phyloP scores from a whole-genome alignment of 2,888 invertebrate species.

The Synanthedon andrenaeformis region DNA sequence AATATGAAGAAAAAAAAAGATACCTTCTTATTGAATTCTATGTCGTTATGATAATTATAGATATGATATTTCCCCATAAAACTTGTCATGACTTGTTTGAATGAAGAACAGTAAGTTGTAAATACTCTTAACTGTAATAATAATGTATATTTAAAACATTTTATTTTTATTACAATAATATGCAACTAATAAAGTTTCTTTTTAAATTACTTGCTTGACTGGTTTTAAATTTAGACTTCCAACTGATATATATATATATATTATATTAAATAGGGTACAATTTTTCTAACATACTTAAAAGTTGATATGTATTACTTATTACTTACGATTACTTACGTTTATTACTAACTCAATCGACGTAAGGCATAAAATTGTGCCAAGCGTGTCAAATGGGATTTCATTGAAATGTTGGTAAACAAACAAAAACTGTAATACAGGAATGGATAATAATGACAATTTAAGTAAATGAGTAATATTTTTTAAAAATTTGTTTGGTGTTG shows the following conservation, averaged over 20 bases:
- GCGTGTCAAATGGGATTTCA: slow-evolving; percentile 5
- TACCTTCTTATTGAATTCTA: neutral
- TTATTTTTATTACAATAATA: neutral
- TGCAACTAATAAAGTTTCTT: neutral
- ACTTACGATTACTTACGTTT: slow-evolving; percentile 5
- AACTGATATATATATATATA: too few relatives aligned
- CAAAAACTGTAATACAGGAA: slow-evolving; percentile 2
- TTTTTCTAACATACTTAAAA: too few relatives aligned
- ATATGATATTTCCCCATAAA: neutral
- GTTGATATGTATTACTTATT: too few relatives aligned
- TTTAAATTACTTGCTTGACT: too few relatives aligned
- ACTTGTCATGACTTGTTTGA: neutral
- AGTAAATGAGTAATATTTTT: neutral
- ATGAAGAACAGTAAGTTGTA: neutral
- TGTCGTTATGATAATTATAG: neutral
- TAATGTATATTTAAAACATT: too few relatives aligned
- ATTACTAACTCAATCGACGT: slow-evolving; percentile 1
- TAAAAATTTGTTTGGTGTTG: slow-evolving; percentile 5
- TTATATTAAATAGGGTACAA: too few relatives aligned
- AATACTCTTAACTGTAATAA: neutral
- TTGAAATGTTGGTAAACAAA: slow-evolving; percentile 6
- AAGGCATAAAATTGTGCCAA: slow-evolving; percentile 6
- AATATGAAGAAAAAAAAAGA: too few relatives aligned
- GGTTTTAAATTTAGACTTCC: too few relatives aligned
- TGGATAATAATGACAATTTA: neutral